Percentiles rank a stretch among this genome's conserved stretches.
Evolutionary conservation across 2,113 vertebrate species (phyloP).

Genomic region (Strix uralensis): DNA sequence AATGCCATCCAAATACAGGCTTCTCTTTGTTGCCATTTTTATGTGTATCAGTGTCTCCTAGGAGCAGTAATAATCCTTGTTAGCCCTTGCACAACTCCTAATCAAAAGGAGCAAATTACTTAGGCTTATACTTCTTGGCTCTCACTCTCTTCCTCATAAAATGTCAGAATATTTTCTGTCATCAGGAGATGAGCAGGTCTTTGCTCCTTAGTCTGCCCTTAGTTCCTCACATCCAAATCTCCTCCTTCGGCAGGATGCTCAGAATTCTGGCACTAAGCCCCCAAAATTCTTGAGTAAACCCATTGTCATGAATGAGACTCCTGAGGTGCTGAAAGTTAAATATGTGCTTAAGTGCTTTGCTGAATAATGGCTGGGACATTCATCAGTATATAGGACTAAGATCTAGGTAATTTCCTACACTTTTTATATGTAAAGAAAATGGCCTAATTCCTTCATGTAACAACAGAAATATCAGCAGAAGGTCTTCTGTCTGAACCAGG

Average conservation of each 20-base stretch:
- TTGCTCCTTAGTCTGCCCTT: background rate
- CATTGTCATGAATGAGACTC: background rate
- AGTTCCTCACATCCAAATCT: background rate
- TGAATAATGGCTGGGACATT: background rate
- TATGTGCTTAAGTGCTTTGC: background rate
- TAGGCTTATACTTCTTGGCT: background rate
- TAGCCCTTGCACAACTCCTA: background rate
- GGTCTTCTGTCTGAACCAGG: background rate
- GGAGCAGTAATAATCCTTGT: background rate
- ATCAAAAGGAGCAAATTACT: background rate
- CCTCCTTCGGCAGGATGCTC: background rate
- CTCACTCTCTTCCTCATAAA: background rate
- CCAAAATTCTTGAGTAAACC: background rate
- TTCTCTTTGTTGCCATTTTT: conserved; percentile 35
- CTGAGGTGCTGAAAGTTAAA: background rate
- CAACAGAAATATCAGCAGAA: background rate
- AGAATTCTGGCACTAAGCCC: background rate
- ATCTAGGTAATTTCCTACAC: background rate
- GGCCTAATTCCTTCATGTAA: background rate
- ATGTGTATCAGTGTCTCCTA: background rate
- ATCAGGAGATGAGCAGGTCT: background rate
- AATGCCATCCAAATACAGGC: conserved; percentile 32
- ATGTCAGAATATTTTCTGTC: background rate
- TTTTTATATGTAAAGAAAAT: background rate
- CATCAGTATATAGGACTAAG: background rate